Conservation (phyloP, 2,113 vertebrate genomes). For the Halcyon malimbica region DNA sequence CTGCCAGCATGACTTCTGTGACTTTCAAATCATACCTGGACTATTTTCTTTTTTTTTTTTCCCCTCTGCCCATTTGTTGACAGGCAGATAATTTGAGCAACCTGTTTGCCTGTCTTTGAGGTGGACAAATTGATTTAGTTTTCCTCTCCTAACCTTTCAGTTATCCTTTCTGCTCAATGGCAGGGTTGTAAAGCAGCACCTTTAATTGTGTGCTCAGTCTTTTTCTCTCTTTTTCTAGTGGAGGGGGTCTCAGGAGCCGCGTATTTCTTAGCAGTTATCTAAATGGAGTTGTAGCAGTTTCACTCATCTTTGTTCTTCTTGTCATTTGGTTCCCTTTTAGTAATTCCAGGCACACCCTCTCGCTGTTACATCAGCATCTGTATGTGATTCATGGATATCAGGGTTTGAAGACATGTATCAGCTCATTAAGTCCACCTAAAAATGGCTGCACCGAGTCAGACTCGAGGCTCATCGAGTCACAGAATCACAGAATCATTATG, state of each 20-base stretch:
- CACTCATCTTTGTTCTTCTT: background rate
- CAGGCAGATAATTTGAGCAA: background rate
- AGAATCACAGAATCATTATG: too few relatives aligned
- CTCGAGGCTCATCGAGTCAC: too few relatives aligned
- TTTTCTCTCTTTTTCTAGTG: background rate
- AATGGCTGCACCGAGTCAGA: background rate
- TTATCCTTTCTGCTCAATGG: background rate
- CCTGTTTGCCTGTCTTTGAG: background rate
- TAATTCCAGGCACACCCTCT: conserved; percentile 40
- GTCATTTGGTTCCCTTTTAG: conserved; percentile 37
- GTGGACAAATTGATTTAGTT: background rate
- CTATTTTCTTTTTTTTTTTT: background rate
- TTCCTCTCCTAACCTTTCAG: background rate
- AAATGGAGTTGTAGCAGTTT: conserved; percentile 1
- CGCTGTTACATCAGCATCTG: background rate
- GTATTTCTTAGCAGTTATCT: background rate
- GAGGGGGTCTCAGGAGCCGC: background rate
- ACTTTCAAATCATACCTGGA: background rate
- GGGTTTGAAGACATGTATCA: background rate
- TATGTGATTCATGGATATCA: conserved; percentile 36
- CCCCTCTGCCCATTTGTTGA: background rate
- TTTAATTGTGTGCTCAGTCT: background rate
- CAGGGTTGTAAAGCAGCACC: background rate
- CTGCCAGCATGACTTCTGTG: background rate
- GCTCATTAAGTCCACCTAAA: background rate